A percentile compares a stretch with the other conserved stretches of the same genome.
phyloP scores from a whole-genome alignment of 2,113 vertebrate species.

The Psilopsiagon aurifrons region DNA sequence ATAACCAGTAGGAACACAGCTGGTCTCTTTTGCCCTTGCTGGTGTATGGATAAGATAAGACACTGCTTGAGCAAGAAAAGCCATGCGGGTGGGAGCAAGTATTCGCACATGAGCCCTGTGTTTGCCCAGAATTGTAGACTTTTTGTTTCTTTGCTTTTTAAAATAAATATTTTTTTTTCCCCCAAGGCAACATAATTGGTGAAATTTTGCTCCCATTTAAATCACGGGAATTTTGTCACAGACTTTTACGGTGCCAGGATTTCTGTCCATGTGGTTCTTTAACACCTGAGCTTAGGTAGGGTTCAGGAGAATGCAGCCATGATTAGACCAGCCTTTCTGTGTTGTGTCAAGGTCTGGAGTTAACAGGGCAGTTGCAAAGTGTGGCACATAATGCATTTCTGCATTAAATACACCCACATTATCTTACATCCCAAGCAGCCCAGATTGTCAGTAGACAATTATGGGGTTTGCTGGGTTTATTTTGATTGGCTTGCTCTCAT shows the following conservation, averaged over 20 bases:
- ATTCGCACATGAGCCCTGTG: accelerated
- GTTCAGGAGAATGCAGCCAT: not conserved
- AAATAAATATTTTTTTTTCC: not conserved
- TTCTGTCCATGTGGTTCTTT: not conserved
- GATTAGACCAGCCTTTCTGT: not conserved
- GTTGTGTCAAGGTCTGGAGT: not conserved
- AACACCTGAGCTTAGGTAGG: not conserved
- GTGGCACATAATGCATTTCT: not conserved
- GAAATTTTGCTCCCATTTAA: not conserved
- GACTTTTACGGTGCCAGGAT: not conserved
- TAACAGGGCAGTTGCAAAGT: not conserved
- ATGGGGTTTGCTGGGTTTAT: constrained; percentile 82
- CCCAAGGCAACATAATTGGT: not conserved
- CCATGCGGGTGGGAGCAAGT: not conserved
- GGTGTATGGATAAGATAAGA: not conserved
- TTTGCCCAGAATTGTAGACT: not conserved
- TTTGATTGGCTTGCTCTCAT: constrained; percentile 88
- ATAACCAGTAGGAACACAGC: accelerated
- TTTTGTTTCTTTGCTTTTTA: not conserved
- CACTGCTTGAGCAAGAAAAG: not conserved
- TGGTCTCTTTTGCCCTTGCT: not conserved
- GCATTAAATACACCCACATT: constrained; percentile 72
- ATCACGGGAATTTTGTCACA: not conserved
- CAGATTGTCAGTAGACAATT: constrained; percentile 83
- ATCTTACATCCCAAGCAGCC: constrained; percentile 70